These are phyloP conservation scores for Mesochorus sp. DNA, from an alignment of 2,888 invertebrate species.

Conservation along the genomic window DNA sequence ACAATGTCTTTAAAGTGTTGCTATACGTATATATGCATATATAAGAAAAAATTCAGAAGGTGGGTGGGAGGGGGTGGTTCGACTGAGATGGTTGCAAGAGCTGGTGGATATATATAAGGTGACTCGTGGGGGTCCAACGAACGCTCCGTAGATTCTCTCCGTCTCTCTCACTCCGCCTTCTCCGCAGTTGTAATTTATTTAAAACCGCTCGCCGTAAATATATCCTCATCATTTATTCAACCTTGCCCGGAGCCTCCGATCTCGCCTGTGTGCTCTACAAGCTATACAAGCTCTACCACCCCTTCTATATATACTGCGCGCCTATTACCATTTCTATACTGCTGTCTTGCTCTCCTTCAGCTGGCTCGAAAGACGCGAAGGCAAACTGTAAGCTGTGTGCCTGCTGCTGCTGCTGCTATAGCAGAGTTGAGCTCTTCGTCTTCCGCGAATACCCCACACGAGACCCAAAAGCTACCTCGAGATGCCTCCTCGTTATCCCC, in stretches of 20 bases:
- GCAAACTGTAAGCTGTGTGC: conserved; percentile 44
- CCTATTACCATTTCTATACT: conserved; percentile 57
- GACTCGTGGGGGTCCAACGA: conserved; percentile 41
- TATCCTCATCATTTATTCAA: conserved; percentile 81
- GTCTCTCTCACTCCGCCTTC: conserved; percentile 72
- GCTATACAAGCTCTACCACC: conserved; percentile 45
- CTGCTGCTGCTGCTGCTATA: too few species aligned
- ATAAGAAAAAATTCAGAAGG: conserved; percentile 30
- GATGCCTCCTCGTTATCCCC: conserved; percentile 33
- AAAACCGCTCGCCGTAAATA: conserved; percentile 82
- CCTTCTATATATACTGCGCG: conserved; percentile 26
- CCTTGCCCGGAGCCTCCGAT: conserved; percentile 69
- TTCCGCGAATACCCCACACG: conserved; percentile 50
- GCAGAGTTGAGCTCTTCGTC: conserved; percentile 51
- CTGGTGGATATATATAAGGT: conserved; percentile 28
- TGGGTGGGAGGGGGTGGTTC: conserved; percentile 24
- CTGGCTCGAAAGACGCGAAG: conserved; percentile 39
- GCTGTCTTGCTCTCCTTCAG: conserved; percentile 16
- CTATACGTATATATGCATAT: conserved; percentile 13
- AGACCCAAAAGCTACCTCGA: conserved; percentile 34
- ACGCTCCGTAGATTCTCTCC: conserved; percentile 57
- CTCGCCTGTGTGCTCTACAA: conserved; percentile 47
- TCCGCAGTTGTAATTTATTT: conserved; percentile 81
- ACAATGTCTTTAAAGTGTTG: conserved; percentile 40
- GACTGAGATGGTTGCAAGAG: conserved; percentile 42